These are phyloP conservation scores for Lobophora halterata DNA, from an alignment of 2,888 invertebrate species.

Conservation along the genomic window DNA sequence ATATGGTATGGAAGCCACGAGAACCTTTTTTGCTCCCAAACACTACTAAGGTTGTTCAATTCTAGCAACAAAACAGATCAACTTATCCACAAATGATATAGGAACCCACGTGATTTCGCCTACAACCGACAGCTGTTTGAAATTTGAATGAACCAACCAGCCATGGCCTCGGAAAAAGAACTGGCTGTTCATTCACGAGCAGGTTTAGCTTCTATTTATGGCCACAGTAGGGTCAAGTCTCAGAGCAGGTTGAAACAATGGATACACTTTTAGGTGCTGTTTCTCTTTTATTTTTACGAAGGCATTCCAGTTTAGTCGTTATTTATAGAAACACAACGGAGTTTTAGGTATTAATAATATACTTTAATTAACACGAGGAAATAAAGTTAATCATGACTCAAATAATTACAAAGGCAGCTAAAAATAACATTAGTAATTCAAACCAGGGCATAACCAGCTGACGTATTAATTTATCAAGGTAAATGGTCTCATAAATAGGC, in stretches of 20 bases:
- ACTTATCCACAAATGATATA: constrained; percentile 12
- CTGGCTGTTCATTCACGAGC: constrained; percentile 34
- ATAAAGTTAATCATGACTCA: no score
- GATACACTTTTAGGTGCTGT: background rate
- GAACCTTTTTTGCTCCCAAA: constrained; percentile 6
- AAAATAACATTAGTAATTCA: no score
- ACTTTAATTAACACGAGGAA: no score
- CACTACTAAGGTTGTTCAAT: constrained; percentile 4
- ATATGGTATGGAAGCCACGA: constrained; percentile 21
- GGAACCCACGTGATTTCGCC: constrained; percentile 15
- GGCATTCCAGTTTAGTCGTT: background rate
- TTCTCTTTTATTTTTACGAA: constrained; percentile 1
- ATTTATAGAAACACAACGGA: no score
- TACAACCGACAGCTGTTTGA: constrained; percentile 41
- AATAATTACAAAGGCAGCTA: no score
- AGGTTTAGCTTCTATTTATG: constrained; percentile 40
- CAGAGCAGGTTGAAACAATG: constrained; percentile 15
- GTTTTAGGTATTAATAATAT: no score
- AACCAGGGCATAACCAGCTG: no score
- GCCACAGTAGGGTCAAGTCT: constrained; percentile 40
- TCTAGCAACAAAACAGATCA: constrained; percentile 6
- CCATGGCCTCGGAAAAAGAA: constrained; percentile 25
- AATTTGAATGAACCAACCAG: constrained; percentile 44
- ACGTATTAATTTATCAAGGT: no score
- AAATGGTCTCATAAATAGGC: no score